phyloP scores from a whole-genome alignment of 2,113 vertebrate species.

The Zosterops borbonicus region DNA sequence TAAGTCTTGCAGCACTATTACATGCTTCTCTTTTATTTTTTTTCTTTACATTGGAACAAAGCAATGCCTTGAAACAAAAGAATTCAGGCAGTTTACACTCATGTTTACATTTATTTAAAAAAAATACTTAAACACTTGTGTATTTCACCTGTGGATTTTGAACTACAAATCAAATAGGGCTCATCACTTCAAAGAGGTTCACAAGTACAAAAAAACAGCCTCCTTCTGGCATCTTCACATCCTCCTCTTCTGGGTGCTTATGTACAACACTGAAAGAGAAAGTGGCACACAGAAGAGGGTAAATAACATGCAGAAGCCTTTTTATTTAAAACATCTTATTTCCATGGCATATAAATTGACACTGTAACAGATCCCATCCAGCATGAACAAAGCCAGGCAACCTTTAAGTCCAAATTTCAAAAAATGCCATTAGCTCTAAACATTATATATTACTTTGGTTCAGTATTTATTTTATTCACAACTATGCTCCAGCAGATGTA shows the following conservation, averaged over 20 bases:
- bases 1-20: background rate
- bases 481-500: background rate
- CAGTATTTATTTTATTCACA: background rate
- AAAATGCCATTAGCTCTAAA: background rate
- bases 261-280: conserved; percentile 89
- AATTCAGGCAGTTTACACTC: background rate
- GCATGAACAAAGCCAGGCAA: background rate
- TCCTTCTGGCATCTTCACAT: conserved; percentile 76
- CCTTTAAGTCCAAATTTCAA: background rate
- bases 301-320: background rate
- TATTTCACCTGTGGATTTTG: background rate
- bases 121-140: conserved; percentile 1
- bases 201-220: conserved; percentile 36
- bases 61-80: conserved; percentile 8
- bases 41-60: conserved; percentile 23
- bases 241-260: conserved; percentile 99
- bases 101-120: conserved; percentile 26
- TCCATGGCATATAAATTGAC: background rate
- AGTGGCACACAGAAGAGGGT: background rate
- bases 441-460: background rate
- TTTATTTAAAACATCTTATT: background rate
- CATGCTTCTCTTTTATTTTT: background rate
- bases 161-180: conserved; percentile 44
- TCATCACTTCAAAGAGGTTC: conserved; percentile 41
- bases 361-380: background rate